These are phyloP conservation scores for Heliconius charithonia DNA, from an alignment of 2,888 invertebrate genomes.

Conservation along the genomic window DNA sequence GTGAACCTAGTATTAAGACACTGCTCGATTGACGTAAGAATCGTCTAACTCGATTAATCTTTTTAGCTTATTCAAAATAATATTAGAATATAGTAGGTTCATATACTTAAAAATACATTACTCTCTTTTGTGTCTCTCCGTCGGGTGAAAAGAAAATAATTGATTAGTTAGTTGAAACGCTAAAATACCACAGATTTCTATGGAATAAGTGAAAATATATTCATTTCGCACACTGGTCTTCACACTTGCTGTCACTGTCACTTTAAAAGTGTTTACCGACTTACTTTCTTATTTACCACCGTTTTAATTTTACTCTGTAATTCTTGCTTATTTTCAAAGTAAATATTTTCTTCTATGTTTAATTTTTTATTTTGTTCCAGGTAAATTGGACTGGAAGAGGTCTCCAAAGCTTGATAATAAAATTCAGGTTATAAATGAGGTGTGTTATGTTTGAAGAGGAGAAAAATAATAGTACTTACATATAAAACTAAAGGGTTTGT, in stretches of 20 bases:
- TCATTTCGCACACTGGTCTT: background rate
- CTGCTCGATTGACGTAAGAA: too few relatives aligned
- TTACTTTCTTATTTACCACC: conserved; percentile 13
- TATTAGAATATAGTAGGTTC: too few relatives aligned
- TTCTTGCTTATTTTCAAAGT: background rate
- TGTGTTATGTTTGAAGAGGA: too few relatives aligned
- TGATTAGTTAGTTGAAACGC: background rate
- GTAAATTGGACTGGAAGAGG: background rate
- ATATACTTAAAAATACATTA: background rate
- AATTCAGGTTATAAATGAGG: background rate
- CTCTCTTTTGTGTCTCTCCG: background rate
- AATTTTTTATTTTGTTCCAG: background rate
- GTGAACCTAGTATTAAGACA: too few relatives aligned
- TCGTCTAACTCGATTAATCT: too few relatives aligned
- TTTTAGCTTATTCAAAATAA: too few relatives aligned
- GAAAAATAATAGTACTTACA: too few relatives aligned
- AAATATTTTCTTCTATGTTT: background rate
- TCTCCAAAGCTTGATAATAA: background rate
- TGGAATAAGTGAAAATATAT: conserved; percentile 3
- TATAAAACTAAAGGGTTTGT: too few relatives aligned
- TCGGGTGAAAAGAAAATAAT: background rate
- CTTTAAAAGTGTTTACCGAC: background rate
- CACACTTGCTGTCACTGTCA: background rate
- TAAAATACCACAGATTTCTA: background rate
- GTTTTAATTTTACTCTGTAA: background rate